Conservation (phyloP, 1,140 invertebrate genomes). For the Hypsibius dujardini region DNA sequence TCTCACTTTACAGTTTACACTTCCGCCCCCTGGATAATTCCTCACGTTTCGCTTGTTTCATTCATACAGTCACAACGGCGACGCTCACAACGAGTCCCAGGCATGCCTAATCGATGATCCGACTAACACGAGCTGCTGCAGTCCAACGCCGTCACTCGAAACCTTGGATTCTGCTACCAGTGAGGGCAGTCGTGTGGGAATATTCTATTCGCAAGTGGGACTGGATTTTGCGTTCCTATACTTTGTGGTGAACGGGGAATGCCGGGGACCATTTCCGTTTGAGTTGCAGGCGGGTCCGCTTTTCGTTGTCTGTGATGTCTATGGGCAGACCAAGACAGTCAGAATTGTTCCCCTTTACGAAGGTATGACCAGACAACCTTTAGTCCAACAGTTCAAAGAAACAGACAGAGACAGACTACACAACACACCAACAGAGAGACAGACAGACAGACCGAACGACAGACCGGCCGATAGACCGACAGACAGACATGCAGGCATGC, state of each 20-base stretch:
- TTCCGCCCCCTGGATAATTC: neutral
- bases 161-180: neutral
- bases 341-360: conserved; percentile 74
- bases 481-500: no score
- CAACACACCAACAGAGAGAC: no score
- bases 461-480: no score
- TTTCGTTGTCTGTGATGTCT: conserved; percentile 80
- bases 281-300: conserved; percentile 43
- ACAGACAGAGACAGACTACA: no score
- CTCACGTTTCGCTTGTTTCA: neutral
- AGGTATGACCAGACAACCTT: no score
- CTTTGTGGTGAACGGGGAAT: conserved; percentile 82
- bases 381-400: no score
- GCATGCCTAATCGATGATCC: conserved; percentile 7
- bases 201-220: conserved; percentile 35
- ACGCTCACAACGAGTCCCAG: neutral
- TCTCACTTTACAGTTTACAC: neutral
- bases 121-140: neutral
- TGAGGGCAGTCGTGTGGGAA: conserved; percentile 15
- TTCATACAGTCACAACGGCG: neutral
- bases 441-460: no score
- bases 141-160: neutral
- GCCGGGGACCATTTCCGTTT: conserved; percentile 32
- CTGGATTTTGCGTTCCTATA: conserved; percentile 67
- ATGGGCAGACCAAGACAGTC: conserved; percentile 90